These are phyloP conservation scores for Nebria brevicollis DNA, from an alignment of 2,888 invertebrate genomes.

Conservation along the genomic window DNA sequence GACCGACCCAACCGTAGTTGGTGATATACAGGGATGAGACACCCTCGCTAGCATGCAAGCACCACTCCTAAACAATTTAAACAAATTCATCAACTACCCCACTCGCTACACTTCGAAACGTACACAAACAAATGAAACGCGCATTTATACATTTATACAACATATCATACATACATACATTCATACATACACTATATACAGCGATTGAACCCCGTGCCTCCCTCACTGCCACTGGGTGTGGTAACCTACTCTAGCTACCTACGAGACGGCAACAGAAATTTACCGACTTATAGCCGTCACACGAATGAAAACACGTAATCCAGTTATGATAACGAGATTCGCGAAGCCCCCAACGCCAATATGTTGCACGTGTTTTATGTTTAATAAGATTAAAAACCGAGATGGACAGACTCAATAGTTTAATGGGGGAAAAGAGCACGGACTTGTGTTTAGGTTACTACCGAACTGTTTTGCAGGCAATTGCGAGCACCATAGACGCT, in stretches of 20 bases:
- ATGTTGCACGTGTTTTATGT: constrained; percentile 68
- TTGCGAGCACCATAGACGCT: constrained; percentile 26
- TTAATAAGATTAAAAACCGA: constrained; percentile 75
- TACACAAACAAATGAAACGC: background rate
- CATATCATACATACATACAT: constrained; percentile 32
- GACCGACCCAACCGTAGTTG: constrained; percentile 50
- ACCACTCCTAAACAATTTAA: constrained; percentile 18
- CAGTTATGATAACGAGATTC: constrained; percentile 83
- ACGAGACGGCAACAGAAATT: constrained; percentile 70
- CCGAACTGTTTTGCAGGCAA: constrained; percentile 22
- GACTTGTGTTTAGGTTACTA: constrained; percentile 72
- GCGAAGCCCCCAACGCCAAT: constrained; percentile 74
- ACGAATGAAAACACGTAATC: constrained; percentile 60
- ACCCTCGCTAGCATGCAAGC: constrained; percentile 48
- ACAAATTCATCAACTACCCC: background rate
- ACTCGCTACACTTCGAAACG: background rate
- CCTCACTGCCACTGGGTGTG: constrained; percentile 73
- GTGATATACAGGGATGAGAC: constrained; percentile 47
- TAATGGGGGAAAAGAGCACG: constrained; percentile 71
- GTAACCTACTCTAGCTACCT: constrained; percentile 72
- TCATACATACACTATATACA: constrained; percentile 35
- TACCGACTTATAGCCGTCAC: constrained; percentile 68
- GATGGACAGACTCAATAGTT: constrained; percentile 64
- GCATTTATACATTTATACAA: constrained; percentile 11
- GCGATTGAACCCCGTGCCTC: constrained; percentile 57